Percentiles rank a stretch among this genome's conserved stretches.
These are phyloP conservation scores for Podocnemis expansa DNA, from an alignment of 2,113 vertebrate genomes.

Conservation along the genomic window DNA sequence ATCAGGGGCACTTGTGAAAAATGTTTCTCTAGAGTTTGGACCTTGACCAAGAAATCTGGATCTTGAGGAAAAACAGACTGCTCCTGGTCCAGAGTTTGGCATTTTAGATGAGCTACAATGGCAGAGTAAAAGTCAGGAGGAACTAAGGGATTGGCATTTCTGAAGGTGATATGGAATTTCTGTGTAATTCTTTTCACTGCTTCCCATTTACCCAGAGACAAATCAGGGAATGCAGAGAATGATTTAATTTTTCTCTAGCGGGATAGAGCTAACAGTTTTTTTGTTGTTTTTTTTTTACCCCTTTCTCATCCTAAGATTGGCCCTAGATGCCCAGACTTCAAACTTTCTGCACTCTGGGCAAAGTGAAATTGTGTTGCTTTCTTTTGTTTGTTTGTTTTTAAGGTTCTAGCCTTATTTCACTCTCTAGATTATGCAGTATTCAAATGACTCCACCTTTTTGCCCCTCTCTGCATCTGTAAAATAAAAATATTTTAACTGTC, in stretches of 20 bases:
- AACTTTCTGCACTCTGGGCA: not conserved
- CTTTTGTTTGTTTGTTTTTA: not conserved
- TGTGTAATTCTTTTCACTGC: not conserved
- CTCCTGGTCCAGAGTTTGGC: not conserved
- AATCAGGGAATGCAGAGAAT: not conserved
- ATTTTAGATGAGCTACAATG: not conserved
- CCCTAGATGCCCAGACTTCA: not conserved
- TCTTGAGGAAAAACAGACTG: too few species aligned
- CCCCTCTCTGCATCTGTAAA: not conserved
- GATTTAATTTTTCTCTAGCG: not conserved
- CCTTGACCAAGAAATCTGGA: too few species aligned
- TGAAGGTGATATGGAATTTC: not conserved
- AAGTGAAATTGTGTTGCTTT: not conserved
- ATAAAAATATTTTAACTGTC: not conserved
- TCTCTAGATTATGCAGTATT: accelerated
- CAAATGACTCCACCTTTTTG: not conserved
- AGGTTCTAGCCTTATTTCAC: not conserved
- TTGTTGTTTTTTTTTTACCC: too few species aligned
- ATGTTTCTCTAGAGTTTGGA: too few species aligned
- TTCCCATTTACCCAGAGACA: not conserved
- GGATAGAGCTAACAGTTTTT: not conserved
- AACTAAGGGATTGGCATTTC: not conserved
- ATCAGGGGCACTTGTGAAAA: too few species aligned
- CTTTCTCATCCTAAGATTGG: not conserved
- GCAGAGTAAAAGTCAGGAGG: not conserved